Conservation (phyloP, 1,140 invertebrate species). For the Zeugodacus cucurbitae region DNA sequence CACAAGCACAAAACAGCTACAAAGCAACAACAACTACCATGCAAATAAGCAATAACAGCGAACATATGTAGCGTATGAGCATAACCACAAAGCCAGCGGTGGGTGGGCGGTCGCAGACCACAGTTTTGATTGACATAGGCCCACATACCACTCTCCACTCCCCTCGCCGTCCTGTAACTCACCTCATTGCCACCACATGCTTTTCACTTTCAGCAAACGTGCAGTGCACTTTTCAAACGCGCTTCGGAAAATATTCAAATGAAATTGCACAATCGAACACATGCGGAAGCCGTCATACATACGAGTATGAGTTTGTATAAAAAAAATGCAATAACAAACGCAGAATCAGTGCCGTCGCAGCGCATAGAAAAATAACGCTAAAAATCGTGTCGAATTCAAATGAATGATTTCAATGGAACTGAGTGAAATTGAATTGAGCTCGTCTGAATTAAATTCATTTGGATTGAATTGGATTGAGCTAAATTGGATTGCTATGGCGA, state of each 20-base stretch:
- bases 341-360: background rate
- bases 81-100: background rate
- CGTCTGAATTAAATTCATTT: background rate
- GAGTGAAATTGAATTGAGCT: background rate
- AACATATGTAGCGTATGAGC: background rate
- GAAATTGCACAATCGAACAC: background rate
- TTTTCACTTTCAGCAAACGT: background rate
- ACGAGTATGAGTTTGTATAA: background rate
- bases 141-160: background rate
- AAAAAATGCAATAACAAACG: background rate
- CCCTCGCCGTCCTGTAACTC: background rate
- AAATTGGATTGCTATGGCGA: slow-evolving; percentile 19
- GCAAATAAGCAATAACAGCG: background rate
- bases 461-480: background rate
- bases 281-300: background rate
- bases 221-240: background rate
- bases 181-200: background rate
- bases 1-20: background rate
- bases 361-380: background rate
- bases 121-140: background rate
- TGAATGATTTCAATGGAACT: background rate
- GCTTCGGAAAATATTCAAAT: background rate
- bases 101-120: background rate
- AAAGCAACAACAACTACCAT: background rate
- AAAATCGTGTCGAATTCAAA: background rate